Conservation (phyloP, 2,113 vertebrate genomes). For the Grammomys surdaster region DNA sequence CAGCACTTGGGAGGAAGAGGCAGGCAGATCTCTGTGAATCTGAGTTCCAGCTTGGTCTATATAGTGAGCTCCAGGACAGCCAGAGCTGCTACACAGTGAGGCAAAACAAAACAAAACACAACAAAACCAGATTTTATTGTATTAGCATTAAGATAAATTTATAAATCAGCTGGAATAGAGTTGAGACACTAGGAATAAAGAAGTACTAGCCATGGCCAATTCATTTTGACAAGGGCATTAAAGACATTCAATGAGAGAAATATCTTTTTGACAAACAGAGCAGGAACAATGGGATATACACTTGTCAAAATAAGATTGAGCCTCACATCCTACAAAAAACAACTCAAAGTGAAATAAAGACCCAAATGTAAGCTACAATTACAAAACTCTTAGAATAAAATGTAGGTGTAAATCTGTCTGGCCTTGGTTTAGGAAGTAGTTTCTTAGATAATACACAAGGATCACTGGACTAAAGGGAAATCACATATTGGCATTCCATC, state of each 20-base stretch:
- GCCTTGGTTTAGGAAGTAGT: background rate
- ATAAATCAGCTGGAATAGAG: too few relatives aligned
- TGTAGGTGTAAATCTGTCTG: background rate
- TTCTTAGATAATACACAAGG: conserved; percentile 25
- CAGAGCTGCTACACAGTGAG: background rate
- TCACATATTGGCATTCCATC: background rate
- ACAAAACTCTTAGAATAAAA: conserved; percentile 5
- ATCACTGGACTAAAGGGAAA: conserved; percentile 28
- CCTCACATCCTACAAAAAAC: background rate
- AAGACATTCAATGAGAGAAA: conserved; percentile 42
- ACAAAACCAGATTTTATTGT: background rate
- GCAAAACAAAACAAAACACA: background rate
- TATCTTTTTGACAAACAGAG: background rate
- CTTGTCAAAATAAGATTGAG: background rate
- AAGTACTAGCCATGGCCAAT: background rate
- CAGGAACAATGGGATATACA: background rate
- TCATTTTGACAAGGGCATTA: conserved; percentile 5
- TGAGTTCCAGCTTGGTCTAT: background rate
- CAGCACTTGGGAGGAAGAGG: background rate
- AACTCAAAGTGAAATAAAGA: background rate
- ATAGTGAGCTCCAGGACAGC: background rate
- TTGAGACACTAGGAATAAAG: background rate
- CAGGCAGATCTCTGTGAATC: background rate
- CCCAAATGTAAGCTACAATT: background rate
- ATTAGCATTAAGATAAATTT: too few relatives aligned